Conservation (phyloP, 64 coral and sea anemone species). For the Actinia equina region DNA sequence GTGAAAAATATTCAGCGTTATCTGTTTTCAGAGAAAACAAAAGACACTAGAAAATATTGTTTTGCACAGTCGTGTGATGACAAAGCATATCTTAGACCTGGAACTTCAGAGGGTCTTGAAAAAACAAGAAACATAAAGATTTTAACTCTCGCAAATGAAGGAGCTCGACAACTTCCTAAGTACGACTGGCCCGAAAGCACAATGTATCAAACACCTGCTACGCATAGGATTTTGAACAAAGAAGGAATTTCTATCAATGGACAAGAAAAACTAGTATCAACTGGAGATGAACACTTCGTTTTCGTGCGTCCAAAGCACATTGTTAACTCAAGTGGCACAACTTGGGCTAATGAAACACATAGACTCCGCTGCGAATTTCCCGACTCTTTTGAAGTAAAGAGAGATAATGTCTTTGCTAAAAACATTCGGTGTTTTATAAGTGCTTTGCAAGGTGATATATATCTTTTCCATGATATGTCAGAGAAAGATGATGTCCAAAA, state of each 20-base stretch:
- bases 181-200: slow-evolving; percentile 53
- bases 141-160: slow-evolving; percentile 29
- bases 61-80: too few species aligned
- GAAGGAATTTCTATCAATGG: neutral
- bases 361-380: slow-evolving; percentile 8
- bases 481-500: slow-evolving; percentile 32
- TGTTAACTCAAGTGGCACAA: slow-evolving; percentile 19
- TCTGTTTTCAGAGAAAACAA: too few species aligned
- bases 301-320: slow-evolving; percentile 29
- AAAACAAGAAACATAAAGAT: slow-evolving; percentile 41
- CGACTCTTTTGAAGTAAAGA: slow-evolving; percentile 19
- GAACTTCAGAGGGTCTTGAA: slow-evolving; percentile 27
- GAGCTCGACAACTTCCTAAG: slow-evolving; percentile 33
- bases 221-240: slow-evolving; percentile 36
- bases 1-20: too few species aligned
- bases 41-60: too few species aligned
- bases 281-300: slow-evolving; percentile 23
- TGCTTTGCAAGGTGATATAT: slow-evolving; percentile 37
- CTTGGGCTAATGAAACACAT: slow-evolving; percentile 32
- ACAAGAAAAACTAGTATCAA: neutral
- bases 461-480: slow-evolving; percentile 42
- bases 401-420: neutral
- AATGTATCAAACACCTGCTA: slow-evolving; percentile 31
- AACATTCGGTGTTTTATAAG: slow-evolving; percentile 24
- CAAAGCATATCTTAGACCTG: too few species aligned